phyloP scores from a whole-genome alignment of 2,888 invertebrate species.

The Hecatera dysodea region DNA sequence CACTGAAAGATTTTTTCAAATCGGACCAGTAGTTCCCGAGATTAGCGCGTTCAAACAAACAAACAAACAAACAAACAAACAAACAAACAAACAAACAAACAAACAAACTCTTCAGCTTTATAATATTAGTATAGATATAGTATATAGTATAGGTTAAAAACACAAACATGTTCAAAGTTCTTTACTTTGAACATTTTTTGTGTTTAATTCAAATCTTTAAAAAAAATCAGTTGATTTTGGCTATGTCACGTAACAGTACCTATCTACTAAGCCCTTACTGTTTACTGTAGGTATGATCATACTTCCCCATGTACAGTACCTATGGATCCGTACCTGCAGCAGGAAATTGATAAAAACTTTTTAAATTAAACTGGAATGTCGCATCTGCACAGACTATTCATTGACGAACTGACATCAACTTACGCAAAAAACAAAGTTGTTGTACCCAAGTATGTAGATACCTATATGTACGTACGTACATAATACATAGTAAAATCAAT shows the following conservation, averaged over 20 bases:
- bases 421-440: conserved; percentile 31
- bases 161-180: no score
- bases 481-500: conserved; percentile 36
- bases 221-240: not conserved
- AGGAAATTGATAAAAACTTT: not conserved
- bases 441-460: not conserved
- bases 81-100: no score
- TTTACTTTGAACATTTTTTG: not conserved
- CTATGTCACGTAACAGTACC: not conserved
- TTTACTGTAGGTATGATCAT: not conserved
- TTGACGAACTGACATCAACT: conserved; percentile 12
- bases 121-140: no score
- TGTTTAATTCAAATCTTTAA: not conserved
- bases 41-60: no score
- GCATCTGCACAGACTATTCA: conserved; percentile 3
- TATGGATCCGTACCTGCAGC: not conserved
- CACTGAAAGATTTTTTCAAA: no score
- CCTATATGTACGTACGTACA: not conserved
- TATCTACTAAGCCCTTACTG: not conserved
- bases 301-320: not conserved
- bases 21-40: no score
- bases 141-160: no score
- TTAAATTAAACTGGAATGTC: not conserved
- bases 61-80: no score
- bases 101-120: no score